A percentile compares a stretch with the other conserved stretches of the same genome.
These are phyloP conservation scores for Danio choprae DNA, from an alignment of 2,797 vertebrate species.

Conservation along the genomic window DNA sequence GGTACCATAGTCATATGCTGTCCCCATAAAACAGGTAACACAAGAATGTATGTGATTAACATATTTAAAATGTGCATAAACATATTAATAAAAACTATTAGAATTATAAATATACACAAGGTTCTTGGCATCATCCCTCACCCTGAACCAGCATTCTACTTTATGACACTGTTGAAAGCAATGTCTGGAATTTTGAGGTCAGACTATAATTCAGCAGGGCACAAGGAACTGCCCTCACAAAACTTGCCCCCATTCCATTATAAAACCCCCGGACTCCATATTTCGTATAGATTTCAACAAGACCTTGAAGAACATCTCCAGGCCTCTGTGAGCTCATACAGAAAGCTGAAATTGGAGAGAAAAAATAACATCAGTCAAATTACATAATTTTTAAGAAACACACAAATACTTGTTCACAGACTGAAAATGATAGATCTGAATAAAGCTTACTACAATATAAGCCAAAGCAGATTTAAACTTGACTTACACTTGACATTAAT, in stretches of 20 bases:
- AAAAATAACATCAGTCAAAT: conserved; percentile 41
- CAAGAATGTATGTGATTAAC: neutral
- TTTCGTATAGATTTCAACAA: conserved; percentile 73
- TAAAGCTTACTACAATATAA: too few relatives aligned
- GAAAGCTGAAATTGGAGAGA: conserved; percentile 71
- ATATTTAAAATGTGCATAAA: neutral
- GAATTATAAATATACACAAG: neutral
- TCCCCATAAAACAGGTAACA: neutral
- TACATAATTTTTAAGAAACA: neutral
- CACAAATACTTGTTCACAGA: neutral
- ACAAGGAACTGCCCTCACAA: conserved; percentile 78
- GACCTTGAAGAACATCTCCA: conserved; percentile 67
- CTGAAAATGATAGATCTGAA: neutral
- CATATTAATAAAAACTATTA: neutral
- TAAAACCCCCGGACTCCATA: conserved; percentile 77
- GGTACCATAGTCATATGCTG: neutral
- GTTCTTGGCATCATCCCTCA: neutral
- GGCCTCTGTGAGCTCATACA: conserved; percentile 61
- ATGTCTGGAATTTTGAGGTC: conserved; percentile 72
- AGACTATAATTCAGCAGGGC: conserved; percentile 78
- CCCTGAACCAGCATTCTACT: conserved; percentile 1
- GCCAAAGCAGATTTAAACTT: too few relatives aligned
- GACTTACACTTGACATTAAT: too few relatives aligned
- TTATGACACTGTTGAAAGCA: conserved; percentile 65
- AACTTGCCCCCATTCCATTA: conserved; percentile 80